Evolutionary conservation across 37 sponge, comb jelly and placozoan species (phyloP).

Genomic region (Bolinopsis microptera): DNA sequence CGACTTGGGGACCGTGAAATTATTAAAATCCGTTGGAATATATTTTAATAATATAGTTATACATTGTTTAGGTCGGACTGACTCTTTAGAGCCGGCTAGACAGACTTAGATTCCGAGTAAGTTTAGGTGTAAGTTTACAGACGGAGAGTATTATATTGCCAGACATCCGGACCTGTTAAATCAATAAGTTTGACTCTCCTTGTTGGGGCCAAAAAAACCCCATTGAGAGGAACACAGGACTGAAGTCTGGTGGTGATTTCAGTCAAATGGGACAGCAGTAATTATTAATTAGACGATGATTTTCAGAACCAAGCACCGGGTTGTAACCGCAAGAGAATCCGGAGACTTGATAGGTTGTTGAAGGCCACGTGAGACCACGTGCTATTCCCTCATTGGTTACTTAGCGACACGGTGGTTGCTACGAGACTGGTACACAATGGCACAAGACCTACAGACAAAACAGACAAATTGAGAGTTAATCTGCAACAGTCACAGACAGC

Average conservation of each 20-base stretch:
- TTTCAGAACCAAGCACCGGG: neutral
- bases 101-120: neutral
- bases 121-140: neutral
- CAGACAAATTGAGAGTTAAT: neutral
- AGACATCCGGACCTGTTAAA: neutral
- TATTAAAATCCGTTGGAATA: neutral
- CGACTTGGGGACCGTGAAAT: neutral
- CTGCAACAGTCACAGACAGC: neutral
- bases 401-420: neutral
- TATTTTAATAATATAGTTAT: no score
- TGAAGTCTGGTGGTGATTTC: neutral
- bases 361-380: neutral
- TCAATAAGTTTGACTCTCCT: neutral
- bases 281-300: neutral
- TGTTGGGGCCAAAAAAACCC: no score
- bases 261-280: neutral
- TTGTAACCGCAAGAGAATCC: neutral
- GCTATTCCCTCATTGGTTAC: neutral
- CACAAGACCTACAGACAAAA: neutral
- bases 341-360: neutral
- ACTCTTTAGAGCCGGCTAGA: neutral
- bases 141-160: neutral
- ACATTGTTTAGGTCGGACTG: neutral
- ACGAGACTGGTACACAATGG: neutral
- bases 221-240: no score